Percentiles rank a stretch among this genome's conserved stretches.
Conservation (phyloP, 2,113 vertebrate genomes). For the Catagonus wagneri region DNA sequence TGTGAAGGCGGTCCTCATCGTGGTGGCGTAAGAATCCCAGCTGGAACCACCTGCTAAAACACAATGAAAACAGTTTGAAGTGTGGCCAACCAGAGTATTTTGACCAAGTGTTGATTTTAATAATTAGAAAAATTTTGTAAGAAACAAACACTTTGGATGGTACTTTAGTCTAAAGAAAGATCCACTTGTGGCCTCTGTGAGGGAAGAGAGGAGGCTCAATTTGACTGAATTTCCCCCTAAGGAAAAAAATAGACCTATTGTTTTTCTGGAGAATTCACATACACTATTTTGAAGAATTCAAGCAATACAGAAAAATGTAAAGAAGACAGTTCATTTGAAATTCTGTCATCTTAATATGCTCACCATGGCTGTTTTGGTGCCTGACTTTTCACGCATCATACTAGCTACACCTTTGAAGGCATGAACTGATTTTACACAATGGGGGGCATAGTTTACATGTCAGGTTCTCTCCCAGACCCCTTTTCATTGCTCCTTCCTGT, state of each 20-base stretch:
- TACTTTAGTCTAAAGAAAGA: not conserved
- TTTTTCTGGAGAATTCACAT: not conserved
- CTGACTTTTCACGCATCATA: not conserved
- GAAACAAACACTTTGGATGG: not conserved
- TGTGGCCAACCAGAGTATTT: not conserved
- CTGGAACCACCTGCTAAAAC: slow-evolving; percentile 72
- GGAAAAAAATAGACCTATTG: not conserved
- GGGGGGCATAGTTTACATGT: not conserved
- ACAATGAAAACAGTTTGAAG: not conserved
- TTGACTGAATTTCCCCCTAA: not conserved
- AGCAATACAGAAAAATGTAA: not conserved
- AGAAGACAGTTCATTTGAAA: not conserved
- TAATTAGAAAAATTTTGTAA: not conserved
- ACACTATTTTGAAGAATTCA: not conserved
- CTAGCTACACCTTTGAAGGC: not conserved
- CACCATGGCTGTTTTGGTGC: not conserved
- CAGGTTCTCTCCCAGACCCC: not conserved
- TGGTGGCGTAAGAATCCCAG: slow-evolving; percentile 91
- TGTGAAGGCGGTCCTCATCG: slow-evolving; percentile 86
- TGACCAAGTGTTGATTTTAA: not conserved
- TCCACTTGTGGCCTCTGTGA: not conserved
- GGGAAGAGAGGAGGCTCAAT: not conserved
- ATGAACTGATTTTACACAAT: not conserved
- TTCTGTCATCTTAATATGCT: not conserved
- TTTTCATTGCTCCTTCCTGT: not conserved